Conservation (phyloP, 2,888 invertebrate species). For the Eristalis arbustorum region DNA sequence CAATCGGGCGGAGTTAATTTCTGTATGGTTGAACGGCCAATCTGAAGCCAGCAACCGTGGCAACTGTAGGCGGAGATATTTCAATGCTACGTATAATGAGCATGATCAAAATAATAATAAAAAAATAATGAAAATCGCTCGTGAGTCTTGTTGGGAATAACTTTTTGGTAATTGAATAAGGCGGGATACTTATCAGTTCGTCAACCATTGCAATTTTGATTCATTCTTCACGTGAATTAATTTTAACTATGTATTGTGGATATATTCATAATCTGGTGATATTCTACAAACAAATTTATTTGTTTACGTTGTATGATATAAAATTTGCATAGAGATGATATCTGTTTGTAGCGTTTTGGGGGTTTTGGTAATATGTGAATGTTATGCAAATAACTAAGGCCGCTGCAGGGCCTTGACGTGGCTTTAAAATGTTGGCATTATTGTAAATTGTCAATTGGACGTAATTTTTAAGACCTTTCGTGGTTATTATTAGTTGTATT, state of each 20-base stretch:
- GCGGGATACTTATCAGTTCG: slow-evolving; percentile 16
- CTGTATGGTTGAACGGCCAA: slow-evolving; percentile 80
- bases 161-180: slow-evolving; percentile 53
- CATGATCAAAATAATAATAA: slow-evolving; percentile 51
- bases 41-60: slow-evolving; percentile 80
- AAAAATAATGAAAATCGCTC: slow-evolving; percentile 11
- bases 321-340: too few relatives aligned
- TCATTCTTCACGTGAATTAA: slow-evolving; percentile 16
- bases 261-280: too few relatives aligned
- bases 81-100: slow-evolving; percentile 60
- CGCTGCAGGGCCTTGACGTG: too few relatives aligned
- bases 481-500: too few relatives aligned
- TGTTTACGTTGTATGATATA: too few relatives aligned
- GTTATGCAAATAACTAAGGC: too few relatives aligned
- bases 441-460: too few relatives aligned
- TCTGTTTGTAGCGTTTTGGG: too few relatives aligned
- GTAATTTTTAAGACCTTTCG: too few relatives aligned
- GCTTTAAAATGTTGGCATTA: too few relatives aligned
- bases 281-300: too few relatives aligned
- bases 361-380: too few relatives aligned
- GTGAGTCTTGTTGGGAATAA: slow-evolving; percentile 15
- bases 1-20: slow-evolving; percentile 80
- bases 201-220: slow-evolving; percentile 38
- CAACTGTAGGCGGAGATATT: slow-evolving; percentile 73
- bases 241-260: slow-evolving; percentile 21